Evolutionary conservation across 2,113 vertebrate species (phyloP), one percentile per base, ranked within the genome.

Genomic region (Neotoma lepida): DNA sequence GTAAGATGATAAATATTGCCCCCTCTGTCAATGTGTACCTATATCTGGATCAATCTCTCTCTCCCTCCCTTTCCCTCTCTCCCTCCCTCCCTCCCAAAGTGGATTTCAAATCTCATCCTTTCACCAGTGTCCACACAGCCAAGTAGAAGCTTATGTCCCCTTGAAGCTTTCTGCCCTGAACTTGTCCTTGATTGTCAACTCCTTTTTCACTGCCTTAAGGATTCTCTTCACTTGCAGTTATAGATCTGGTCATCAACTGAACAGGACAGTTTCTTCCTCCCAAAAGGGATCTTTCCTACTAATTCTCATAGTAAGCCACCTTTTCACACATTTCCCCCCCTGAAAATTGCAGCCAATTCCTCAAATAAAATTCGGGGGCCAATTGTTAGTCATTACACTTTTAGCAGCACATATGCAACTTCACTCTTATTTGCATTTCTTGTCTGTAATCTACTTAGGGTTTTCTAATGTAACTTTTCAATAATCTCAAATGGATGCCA

Each of bases 401-500:
- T 46, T 3, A 78, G n/a, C 22, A 80, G 7, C 0, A 4, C 20
- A 20, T 2, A 20, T 15, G 0, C 78, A 78, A 91, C 61, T 66
- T 93, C 44, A 49, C 3, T 26, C 10, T 90, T 86, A 74, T 56
- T 93, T 93, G 7, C 8, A 84, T 87, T 91, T 91, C 5, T 73
- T 56, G 74, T 86, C 41, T 81, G 18, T 41, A 66, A 24, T 30
- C 17, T 90, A 90, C 41, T 63, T 46, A 90, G 17, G 4, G 24
- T 15, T 86, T 88, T 93, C 26, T 46, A n/a, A n/a, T 2, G 17
- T 15, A 92, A 15, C 33, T 91, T 81, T 61, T 94, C 41, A 92
- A 54, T 24, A 77, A 90, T 7, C 54, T 88, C 46, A 81, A 12
- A n/a, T 63, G 18, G 30, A 94, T 88, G 12, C 41, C 33, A 66